Evolutionary conservation across 2,888 invertebrate species (phyloP), one percentile per base, ranked within the genome.

Genomic region (Agonum fuliginosum): DNA sequence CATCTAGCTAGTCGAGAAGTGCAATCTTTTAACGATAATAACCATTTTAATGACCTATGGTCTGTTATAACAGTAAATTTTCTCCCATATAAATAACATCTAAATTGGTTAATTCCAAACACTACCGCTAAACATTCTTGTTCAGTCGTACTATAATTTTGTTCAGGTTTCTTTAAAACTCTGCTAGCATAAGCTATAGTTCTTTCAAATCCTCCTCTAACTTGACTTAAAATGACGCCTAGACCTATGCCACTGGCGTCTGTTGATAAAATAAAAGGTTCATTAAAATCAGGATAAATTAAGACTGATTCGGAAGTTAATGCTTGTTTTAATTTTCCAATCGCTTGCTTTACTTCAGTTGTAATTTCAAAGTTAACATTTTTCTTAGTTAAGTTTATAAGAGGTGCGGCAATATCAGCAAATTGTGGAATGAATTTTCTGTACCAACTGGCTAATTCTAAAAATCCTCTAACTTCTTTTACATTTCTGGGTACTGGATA

Each of bases 111-210:
- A 1, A 79, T 62, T 1, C 80, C 80, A 72, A 75, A 81, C 1
- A 82, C 76, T 3, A 82, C 69, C 0, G 80, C 82, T 17, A 82
- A 46, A 0, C 81, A 69, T 79, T 83, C 83, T 14, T 80, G 78
- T 67, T 82, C 80, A 14, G 67, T 81, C 4, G 81, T 80, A 8
- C 73, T 69, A 54, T 81, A 80, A 51, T 79, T 81, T 5, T n/a
- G 30, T 74, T 81, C 81, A 0, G 78, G 27, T 19, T 77, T 51
- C 41, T 78, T 80, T 22, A 81, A 48, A 1, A 79, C 79, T 19
- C 81, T 48, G 51, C 80, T 80, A 0, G 82, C 80, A 48, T 79
- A 83, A 6, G 82, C 79, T 3, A 82, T 74, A 1, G 81, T 10
- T 43, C 43, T 43, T 43, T 43, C 30, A 8, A 30, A 30, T 30